Base-by-base conservation (phyloP, 2,797 vertebrate genomes). In the Enteromius radiatus region DNA sequence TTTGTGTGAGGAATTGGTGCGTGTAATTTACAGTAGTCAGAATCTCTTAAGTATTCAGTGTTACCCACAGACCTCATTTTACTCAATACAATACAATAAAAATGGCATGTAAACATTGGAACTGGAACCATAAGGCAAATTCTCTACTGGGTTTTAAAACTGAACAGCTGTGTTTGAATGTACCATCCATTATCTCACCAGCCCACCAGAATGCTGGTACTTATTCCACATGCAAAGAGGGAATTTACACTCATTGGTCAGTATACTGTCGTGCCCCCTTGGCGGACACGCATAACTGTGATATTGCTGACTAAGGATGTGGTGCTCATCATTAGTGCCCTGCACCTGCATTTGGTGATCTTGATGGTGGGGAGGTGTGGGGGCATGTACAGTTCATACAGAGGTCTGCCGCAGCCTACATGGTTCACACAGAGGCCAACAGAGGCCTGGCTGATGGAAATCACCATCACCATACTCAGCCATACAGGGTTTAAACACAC, bases 221-320 rank as follows among this genome's bases (percentile, higher is more conserved):
- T 56, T 7, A 73, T 73, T 52, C 33, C 28, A 73, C 47, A 73
- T 75, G 49, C 52, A 75, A 75, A 75, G 3, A 26, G 73, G 12
- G 4, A 33, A 56, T 75, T 38, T 56, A 38, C 49, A 75, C 15
- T n/a, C n/a, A n/a, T n/a, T n/a, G n/a, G n/a, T n/a, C n/a, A n/a
- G n/a, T n/a, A n/a, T n/a, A n/a, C n/a, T n/a, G n/a, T n/a, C n/a
- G n/a, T n/a, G n/a, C n/a, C n/a, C n/a, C n/a, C n/a, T n/a, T n/a
- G n/a, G n/a, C n/a, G n/a, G n/a, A n/a, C n/a, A n/a, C n/a, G n/a
- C n/a, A n/a, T n/a, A n/a, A n/a, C n/a, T n/a, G n/a, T n/a, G n/a
- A n/a, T n/a, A n/a, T n/a, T n/a, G n/a, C n/a, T n/a, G n/a, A n/a
- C n/a, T n/a, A n/a, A n/a, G n/a, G n/a, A n/a, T n/a, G n/a, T n/a